Evolutionary conservation across 1,140 invertebrate species (phyloP).

Genomic region (Macrosteles quadrilineatus): DNA sequence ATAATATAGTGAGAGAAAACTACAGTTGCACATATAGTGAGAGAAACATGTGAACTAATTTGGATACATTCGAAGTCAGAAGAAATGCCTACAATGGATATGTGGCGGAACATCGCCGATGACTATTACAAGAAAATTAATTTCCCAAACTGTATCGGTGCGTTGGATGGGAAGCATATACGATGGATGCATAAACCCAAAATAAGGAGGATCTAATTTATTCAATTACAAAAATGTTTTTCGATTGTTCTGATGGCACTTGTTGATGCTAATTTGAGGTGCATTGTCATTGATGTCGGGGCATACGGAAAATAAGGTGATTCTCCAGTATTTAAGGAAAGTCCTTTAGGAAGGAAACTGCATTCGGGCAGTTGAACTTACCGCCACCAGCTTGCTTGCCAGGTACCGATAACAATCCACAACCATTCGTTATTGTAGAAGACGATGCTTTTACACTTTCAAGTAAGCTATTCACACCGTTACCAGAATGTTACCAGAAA

Average conservation of each 20-base stretch:
- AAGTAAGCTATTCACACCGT: too few species aligned
- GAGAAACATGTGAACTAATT: conserved; percentile 2
- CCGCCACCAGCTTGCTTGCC: too few species aligned
- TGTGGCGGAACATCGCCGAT: conserved; percentile 1
- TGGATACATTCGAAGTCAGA: not conserved
- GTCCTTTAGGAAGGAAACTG: too few species aligned
- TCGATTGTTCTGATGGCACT: not conserved
- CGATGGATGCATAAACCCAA: not conserved
- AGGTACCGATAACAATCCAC: too few species aligned
- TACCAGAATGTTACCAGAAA: too few species aligned
- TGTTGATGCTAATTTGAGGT: conserved; percentile 1
- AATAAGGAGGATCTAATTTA: not conserved
- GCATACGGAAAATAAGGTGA: not conserved
- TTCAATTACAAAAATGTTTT: not conserved
- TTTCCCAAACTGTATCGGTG: too few species aligned
- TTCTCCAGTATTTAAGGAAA: conserved; percentile 1
- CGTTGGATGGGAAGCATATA: too few species aligned
- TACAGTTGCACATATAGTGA: not conserved
- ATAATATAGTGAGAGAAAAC: too few species aligned
- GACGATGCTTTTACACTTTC: too few species aligned
- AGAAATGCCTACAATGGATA: conserved; percentile 1
- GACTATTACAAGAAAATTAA: not conserved
- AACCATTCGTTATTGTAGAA: too few species aligned
- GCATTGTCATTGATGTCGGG: not conserved
- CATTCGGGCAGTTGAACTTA: too few species aligned